Evolutionary conservation across 2,888 invertebrate species (phyloP).

Genomic region (Steromphala cineraria): DNA sequence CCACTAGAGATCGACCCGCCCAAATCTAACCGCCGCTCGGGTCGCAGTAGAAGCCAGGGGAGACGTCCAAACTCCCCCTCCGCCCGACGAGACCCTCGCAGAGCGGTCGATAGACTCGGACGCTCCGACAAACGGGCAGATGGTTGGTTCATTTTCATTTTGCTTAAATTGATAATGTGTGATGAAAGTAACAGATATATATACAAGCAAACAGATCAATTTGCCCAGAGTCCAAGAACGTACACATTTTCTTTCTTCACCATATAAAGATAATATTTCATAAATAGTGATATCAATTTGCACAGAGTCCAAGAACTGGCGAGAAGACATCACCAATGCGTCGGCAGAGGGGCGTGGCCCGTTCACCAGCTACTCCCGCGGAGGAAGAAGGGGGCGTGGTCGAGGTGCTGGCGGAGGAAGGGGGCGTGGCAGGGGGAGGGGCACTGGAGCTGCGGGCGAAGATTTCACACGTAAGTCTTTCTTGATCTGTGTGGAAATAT

Average conservation of each 20-base stretch:
- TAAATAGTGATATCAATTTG: neutral
- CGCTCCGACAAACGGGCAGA: slow-evolving; percentile 30
- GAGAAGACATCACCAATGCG: slow-evolving; percentile 27
- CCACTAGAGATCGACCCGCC: slow-evolving; percentile 91
- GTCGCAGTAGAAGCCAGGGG: slow-evolving; percentile 62
- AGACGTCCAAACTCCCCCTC: slow-evolving; percentile 42
- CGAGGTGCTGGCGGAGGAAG: slow-evolving; percentile 29
- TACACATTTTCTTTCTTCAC: neutral
- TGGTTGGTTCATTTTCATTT: neutral
- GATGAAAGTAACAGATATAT: no score
- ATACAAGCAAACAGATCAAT: neutral
- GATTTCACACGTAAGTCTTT: no score
- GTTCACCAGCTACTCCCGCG: neutral
- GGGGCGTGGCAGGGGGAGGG: slow-evolving; percentile 26
- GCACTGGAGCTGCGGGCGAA: neutral
- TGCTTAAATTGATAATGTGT: no score
- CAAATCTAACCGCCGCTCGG: slow-evolving; percentile 52
- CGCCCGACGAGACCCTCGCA: slow-evolving; percentile 35
- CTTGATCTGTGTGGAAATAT: no score
- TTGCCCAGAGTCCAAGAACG: neutral
- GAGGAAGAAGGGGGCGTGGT: slow-evolving; percentile 9
- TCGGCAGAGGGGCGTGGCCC: slow-evolving; percentile 65
- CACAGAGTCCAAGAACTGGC: slow-evolving; percentile 39
- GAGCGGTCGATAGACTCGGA: slow-evolving; percentile 33
- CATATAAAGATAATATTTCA: neutral